Evolutionary conservation across 92 coral and sea anemone species (phyloP).

Genomic region (Porites evermanni): DNA sequence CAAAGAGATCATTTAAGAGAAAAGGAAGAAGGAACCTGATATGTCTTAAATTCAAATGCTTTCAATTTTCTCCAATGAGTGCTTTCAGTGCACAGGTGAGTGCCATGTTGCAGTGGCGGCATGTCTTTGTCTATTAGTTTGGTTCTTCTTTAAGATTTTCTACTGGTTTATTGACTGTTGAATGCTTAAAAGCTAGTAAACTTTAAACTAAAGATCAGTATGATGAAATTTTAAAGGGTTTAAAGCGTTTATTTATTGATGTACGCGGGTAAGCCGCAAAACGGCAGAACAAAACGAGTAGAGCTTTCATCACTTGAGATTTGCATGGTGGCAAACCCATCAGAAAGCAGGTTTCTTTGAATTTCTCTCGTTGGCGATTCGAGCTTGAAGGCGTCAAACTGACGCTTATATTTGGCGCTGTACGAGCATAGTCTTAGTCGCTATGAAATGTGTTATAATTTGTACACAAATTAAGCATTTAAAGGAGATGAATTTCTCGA

Average conservation of each 20-base stretch:
- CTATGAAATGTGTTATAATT: conserved; percentile 12
- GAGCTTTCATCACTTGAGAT: conserved; percentile 3
- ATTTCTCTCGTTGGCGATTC: not conserved
- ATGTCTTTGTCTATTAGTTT: not conserved
- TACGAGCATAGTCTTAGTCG: not conserved
- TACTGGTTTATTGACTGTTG: conserved; percentile 13
- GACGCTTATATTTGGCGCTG: not conserved
- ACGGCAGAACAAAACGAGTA: conserved; percentile 17
- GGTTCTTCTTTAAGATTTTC: not conserved
- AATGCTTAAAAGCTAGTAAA: conserved; percentile 31
- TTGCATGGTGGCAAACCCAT: not conserved
- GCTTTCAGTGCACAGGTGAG: not conserved
- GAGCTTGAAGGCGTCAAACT: not conserved
- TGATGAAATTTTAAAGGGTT: conserved; percentile 48
- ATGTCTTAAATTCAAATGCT: not conserved
- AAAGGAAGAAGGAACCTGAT: not conserved
- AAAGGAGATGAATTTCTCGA: conserved; percentile 13
- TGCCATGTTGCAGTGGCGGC: not conserved
- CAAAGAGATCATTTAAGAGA: not conserved
- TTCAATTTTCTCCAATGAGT: not conserved
- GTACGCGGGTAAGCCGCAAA: conserved; percentile 23
- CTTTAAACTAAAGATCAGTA: conserved; percentile 48
- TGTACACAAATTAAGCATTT: conserved; percentile 4
- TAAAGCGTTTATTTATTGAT: conserved; percentile 41
- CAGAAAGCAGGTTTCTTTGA: not conserved